phyloP scores from a whole-genome alignment of 2,797 vertebrate species.

The Myotis vivesi region DNA sequence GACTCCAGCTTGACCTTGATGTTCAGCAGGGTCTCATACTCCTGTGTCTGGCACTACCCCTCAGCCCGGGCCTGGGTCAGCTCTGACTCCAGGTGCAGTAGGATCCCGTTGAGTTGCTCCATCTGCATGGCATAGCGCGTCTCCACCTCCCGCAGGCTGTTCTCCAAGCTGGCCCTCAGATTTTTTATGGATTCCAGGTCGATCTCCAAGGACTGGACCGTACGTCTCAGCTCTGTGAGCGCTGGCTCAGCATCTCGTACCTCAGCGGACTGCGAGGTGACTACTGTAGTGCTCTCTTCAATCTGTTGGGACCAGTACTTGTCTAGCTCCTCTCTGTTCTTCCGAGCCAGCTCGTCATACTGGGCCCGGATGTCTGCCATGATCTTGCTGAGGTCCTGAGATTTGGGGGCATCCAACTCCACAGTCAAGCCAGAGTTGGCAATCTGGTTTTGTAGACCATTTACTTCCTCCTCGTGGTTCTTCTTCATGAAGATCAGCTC shows the following conservation, averaged over 20 bases:
- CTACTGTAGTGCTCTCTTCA: constrained; percentile 88
- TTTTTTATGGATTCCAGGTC: constrained; percentile 92
- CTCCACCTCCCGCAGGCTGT: constrained; percentile 89
- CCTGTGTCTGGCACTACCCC: constrained; percentile 90
- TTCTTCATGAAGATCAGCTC: no score
- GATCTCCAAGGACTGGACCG: constrained; percentile 90
- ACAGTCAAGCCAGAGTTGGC: constrained; percentile 91
- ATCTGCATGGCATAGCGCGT: constrained; percentile 88
- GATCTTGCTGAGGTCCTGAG: constrained; percentile 91
- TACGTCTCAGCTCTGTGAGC: constrained; percentile 87
- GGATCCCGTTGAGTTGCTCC: constrained; percentile 85
- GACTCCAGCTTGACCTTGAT: constrained; percentile 93
- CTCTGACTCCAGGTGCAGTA: constrained; percentile 88
- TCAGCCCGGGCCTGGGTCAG: constrained; percentile 88
- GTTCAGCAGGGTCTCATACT: constrained; percentile 92
- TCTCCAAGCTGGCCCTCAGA: constrained; percentile 90
- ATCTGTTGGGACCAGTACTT: constrained; percentile 93
- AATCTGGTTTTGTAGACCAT: constrained; percentile 90
- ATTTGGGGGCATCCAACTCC: constrained; percentile 93
- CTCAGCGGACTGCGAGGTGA: constrained; percentile 88
- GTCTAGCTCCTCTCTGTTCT: constrained; percentile 93
- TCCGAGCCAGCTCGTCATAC: constrained; percentile 91
- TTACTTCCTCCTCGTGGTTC: constrained; percentile 87
- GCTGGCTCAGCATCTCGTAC: constrained; percentile 86
- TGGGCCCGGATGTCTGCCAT: constrained; percentile 93